These are phyloP conservation scores for Timandra comae DNA, from an alignment of 2,888 invertebrate genomes.

Conservation along the genomic window DNA sequence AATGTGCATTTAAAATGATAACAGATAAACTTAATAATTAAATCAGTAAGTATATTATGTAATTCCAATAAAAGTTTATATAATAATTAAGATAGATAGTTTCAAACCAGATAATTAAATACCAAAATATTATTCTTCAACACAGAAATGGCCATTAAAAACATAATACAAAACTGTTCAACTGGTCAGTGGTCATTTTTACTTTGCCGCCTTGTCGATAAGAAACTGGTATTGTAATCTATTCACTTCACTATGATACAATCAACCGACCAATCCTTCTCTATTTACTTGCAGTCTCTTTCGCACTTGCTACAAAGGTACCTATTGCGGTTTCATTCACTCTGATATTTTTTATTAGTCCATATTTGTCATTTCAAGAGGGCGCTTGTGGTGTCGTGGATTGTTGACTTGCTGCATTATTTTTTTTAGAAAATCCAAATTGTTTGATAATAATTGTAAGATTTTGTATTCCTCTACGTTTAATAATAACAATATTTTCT, in stretches of 20 bases:
- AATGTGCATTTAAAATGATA: too few relatives aligned
- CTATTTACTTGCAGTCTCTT: conserved; percentile 35
- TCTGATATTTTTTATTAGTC: conserved; percentile 45
- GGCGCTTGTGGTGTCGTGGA: conserved; percentile 41
- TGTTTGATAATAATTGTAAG: conserved; percentile 36
- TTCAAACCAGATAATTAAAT: too few relatives aligned
- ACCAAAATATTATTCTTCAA: too few relatives aligned
- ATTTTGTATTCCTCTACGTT: too few relatives aligned
- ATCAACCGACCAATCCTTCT: conserved; percentile 26
- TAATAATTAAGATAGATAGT: too few relatives aligned
- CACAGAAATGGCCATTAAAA: too few relatives aligned
- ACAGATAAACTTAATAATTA: too few relatives aligned
- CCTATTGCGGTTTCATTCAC: conserved; percentile 31
- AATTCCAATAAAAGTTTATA: too few relatives aligned
- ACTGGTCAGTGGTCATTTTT: too few relatives aligned
- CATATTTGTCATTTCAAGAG: conserved; percentile 50
- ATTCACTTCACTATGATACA: conserved; percentile 9
- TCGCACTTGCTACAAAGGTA: conserved; percentile 23
- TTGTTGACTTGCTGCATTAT: not conserved
- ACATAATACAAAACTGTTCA: too few relatives aligned
- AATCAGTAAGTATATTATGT: too few relatives aligned
- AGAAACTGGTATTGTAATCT: conserved; percentile 44
- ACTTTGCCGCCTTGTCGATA: conserved; percentile 30
- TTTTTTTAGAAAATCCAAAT: conserved; percentile 16
- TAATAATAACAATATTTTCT: too few relatives aligned